A percentile compares a stretch with the other conserved stretches of the same genome.
phyloP scores from a whole-genome alignment of 2,888 invertebrate genomes.

The Tortrix viridana region DNA sequence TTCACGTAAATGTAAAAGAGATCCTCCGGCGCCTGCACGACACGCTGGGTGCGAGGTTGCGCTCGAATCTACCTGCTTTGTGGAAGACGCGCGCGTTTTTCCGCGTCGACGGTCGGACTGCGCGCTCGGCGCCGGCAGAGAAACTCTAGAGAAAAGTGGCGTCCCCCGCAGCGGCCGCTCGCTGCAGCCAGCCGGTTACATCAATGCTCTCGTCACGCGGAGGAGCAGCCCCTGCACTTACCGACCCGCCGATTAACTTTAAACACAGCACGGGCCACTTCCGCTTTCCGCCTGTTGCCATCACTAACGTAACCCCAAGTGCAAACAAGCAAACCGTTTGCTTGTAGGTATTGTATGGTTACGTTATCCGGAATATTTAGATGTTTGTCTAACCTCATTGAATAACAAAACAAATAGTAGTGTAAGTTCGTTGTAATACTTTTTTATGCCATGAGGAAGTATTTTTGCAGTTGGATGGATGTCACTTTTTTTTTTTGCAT shows the following conservation, averaged over 20 bases:
- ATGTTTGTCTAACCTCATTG: constrained; percentile 33
- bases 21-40: constrained; percentile 46
- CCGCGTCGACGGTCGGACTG: constrained; percentile 63
- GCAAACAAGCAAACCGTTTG: constrained; percentile 1
- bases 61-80: constrained; percentile 27
- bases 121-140: constrained; percentile 62
- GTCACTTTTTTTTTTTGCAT: no score
- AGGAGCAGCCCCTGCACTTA: constrained; percentile 6
- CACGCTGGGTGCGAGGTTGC: constrained; percentile 39
- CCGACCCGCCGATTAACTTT: constrained; percentile 20
- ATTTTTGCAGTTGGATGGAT: constrained; percentile 16
- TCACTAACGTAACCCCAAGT: constrained; percentile 14
- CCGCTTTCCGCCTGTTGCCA: constrained; percentile 55
- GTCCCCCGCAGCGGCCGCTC: constrained; percentile 53
- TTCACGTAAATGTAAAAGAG: constrained; percentile 46
- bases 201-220: constrained; percentile 59
- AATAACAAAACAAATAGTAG: constrained; percentile 25
- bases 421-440: constrained; percentile 16
- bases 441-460: constrained; percentile 3
- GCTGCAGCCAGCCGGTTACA: constrained; percentile 65
- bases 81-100: constrained; percentile 67
- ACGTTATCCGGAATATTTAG: constrained; percentile 27
- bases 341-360: neutral
- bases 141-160: constrained; percentile 79
- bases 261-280: constrained; percentile 49